Base-by-base conservation (phyloP, 2,888 invertebrate genomes). In the Gortyna flavago region DNA sequence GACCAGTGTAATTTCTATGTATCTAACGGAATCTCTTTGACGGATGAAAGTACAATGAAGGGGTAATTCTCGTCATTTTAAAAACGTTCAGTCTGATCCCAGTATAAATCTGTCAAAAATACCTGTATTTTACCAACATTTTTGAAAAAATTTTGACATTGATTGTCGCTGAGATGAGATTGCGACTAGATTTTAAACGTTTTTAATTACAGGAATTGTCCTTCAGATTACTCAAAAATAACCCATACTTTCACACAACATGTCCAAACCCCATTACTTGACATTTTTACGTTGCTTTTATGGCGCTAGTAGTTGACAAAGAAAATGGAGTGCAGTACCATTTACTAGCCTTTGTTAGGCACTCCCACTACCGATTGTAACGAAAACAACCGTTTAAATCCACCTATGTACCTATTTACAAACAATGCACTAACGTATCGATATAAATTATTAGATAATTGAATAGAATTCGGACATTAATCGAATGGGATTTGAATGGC, bases 381-480 rank as follows among this genome's bases (percentile, higher is more conserved):
- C 72, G 70, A 73, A 75, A 80, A 82, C 75, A 79, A 77, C 85
- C 68, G 61, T 83, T 83, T 84, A 79, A 78, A 88, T 78, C 71
- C 62, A 80, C 75, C 87, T 74, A 83, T 77, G 72, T 80, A n/a
- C n/a, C n/a, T n/a, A 84, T 84, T 80, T 69, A 85, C 87, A 86
- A 88, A 88, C 89, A 88, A 87, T 84, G 72, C 80, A 72, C 79
- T 75, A 67, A 80, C 70, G 74, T 80, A 83, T 83, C 84, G 85
- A 88, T 86, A 87, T 91, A 90, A 92, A 92, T 92, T 89, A 90
- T 89, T 88, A 80, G 84, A 85, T 87, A 89, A 90, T 89, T 90
- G 90, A 87, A 89, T 90, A 88, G 84, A 87, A 89, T 90, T 91
- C 79, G 90, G 89, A 88, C 90, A 87, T 87, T 83, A 91, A 87